Evolutionary conservation across 2,113 vertebrate species (phyloP).

Genomic region (Passer domesticus): DNA sequence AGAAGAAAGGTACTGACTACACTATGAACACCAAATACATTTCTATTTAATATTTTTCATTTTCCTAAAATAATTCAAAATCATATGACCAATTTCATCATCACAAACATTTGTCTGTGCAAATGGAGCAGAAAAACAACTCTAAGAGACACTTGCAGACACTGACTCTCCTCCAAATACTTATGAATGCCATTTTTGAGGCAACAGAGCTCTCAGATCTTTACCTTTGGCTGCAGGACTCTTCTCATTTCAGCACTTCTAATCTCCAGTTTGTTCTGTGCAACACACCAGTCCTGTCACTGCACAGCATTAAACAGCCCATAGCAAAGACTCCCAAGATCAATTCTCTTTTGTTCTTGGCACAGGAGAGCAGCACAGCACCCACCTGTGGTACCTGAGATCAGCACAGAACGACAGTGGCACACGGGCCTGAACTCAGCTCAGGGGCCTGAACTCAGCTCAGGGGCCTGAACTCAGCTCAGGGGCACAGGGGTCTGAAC

Average conservation of each 20-base stretch:
- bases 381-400: not conserved
- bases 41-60: not conserved
- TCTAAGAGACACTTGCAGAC: not conserved
- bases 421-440: not conserved
- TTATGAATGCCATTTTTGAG: not conserved
- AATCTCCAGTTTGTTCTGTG: not conserved
- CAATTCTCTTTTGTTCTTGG: not conserved
- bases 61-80: not conserved
- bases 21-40: not conserved
- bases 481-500: not conserved
- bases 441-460: not conserved
- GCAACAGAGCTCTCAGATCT: not conserved
- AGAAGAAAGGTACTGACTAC: not conserved
- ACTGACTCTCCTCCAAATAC: not conserved
- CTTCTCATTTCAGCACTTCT: not conserved
- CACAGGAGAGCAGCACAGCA: not conserved
- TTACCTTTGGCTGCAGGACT: not conserved
- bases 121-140: not conserved
- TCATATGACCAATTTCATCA: not conserved
- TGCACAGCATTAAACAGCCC: not conserved
- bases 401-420: not conserved
- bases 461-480: too few relatives aligned
- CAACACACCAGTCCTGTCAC: not conserved
- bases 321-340: not conserved
- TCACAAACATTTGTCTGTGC: not conserved